Evolutionary conservation across 2,113 vertebrate genomes (phyloP).

Genomic region (Xiphophorus maculatus): DNA sequence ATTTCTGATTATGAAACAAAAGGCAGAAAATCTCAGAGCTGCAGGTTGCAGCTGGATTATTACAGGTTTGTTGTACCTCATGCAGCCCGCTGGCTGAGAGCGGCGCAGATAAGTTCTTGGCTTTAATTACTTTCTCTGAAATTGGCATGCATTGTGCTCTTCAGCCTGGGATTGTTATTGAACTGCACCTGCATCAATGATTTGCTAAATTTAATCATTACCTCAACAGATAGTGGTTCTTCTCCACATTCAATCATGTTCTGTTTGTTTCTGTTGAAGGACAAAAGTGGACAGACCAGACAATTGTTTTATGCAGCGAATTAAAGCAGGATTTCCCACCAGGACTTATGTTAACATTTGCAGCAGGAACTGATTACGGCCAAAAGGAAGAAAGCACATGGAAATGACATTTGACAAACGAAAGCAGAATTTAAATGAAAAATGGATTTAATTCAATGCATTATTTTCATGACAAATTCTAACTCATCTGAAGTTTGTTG

Average conservation of each 20-base stretch:
- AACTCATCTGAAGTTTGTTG: not conserved
- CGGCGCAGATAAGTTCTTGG: conserved; percentile 47
- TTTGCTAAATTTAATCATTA: conserved; percentile 33
- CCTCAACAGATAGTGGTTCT: not conserved
- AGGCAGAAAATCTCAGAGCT: conserved; percentile 47
- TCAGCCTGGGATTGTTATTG: conserved; percentile 26
- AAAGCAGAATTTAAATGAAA: not conserved
- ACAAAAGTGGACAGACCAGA: not conserved
- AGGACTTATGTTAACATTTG: not conserved
- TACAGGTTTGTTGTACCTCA: conserved; percentile 33
- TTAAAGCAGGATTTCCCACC: not conserved
- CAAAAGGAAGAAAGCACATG: not conserved
- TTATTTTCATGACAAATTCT: not conserved
- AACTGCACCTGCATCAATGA: conserved; percentile 19
- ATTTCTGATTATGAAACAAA: conserved; percentile 60
- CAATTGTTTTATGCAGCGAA: not conserved
- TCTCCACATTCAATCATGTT: not conserved
- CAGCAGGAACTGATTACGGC: not conserved
- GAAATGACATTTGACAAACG: not conserved
- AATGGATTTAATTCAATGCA: not conserved
- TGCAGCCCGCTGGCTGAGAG: conserved; percentile 36
- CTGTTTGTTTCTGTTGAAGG: not conserved
- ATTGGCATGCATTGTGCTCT: conserved; percentile 30
- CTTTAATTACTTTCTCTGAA: conserved; percentile 46
- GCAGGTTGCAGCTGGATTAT: conserved; percentile 43